A percentile compares a stretch with the other conserved stretches of the same genome.
Conservation (phyloP, 2,888 invertebrate species). For the Hirtodrosophila trivittata region DNA sequence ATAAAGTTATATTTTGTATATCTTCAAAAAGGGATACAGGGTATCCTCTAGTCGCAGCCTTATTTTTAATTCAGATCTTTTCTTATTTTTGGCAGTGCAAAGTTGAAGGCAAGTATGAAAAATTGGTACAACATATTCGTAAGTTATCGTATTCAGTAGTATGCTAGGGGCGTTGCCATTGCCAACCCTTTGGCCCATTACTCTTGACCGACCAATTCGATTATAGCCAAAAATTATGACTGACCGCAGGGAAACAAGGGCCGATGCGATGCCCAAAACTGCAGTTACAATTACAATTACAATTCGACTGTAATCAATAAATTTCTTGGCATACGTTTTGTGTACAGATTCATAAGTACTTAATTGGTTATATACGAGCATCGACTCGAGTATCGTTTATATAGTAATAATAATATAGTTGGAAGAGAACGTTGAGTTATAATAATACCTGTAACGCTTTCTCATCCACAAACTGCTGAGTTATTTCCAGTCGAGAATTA, state of each 20-base stretch:
- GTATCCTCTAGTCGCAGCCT: background rate
- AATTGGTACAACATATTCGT: conserved; percentile 39
- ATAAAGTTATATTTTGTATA: too few species aligned
- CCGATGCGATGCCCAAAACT: conserved; percentile 14
- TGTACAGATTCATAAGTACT: conserved; percentile 15
- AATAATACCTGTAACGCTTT: too few species aligned
- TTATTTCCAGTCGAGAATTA: too few species aligned
- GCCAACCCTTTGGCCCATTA: conserved; percentile 67
- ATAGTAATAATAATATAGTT: conserved; percentile 4
- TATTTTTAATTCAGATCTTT: conserved; percentile 9
- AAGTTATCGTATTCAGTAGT: conserved; percentile 65
- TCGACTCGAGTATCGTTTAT: background rate
- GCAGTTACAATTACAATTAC: conserved; percentile 51
- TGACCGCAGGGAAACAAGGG: conserved; percentile 38
- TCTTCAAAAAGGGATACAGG: too few species aligned
- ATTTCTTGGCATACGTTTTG: conserved; percentile 24
- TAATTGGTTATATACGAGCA: conserved; percentile 25
- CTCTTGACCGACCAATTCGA: conserved; percentile 61
- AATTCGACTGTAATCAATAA: conserved; percentile 37
- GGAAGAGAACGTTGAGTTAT: background rate
- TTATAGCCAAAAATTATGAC: conserved; percentile 62
- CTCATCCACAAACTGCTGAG: too few species aligned
- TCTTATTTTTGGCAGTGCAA: conserved; percentile 56
- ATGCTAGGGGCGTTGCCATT: conserved; percentile 68
- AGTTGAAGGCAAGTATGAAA: conserved; percentile 69